A percentile compares a stretch with the other conserved stretches of the same genome.
These are phyloP conservation scores for Drosophila bunnanda DNA, from an alignment of 2,888 invertebrate species.

Conservation along the genomic window DNA sequence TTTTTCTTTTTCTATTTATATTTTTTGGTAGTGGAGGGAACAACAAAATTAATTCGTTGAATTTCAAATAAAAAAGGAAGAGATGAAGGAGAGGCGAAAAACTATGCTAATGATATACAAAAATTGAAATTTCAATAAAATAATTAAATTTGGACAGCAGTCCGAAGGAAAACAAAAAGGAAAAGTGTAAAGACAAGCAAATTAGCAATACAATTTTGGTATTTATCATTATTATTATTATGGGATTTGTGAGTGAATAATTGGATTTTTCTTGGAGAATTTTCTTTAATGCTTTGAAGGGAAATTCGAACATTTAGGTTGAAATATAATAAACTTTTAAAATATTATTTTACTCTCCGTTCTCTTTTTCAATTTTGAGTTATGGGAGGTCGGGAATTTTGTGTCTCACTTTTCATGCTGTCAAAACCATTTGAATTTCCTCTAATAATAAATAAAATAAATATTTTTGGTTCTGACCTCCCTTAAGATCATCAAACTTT, in stretches of 20 bases:
- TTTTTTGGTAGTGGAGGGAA: conserved; percentile 34
- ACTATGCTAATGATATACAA: conserved; percentile 76
- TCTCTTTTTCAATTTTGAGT: background rate
- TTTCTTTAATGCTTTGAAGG: background rate
- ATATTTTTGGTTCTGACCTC: conserved; percentile 20
- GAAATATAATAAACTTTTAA: background rate
- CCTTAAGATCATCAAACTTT: conserved; percentile 35
- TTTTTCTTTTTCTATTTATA: conserved; percentile 7
- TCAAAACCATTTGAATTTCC: conserved; percentile 11
- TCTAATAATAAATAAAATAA: conserved; percentile 23
- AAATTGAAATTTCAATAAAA: conserved; percentile 47
- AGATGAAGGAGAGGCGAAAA: conserved; percentile 34
- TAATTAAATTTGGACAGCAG: conserved; percentile 24
- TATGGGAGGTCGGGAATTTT: conserved; percentile 2
- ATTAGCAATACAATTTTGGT: conserved; percentile 20
- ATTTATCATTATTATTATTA: conserved; percentile 19
- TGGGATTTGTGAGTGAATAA: background rate
- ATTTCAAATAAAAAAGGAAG: conserved; percentile 50
- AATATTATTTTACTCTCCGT: fast-evolving
- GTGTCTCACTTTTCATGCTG: conserved; percentile 4
- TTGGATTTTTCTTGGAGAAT: background rate
- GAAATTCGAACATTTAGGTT: background rate
- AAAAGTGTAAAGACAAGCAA: conserved; percentile 18
- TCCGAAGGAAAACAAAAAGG: background rate
- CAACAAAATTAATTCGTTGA: conserved; percentile 76